phyloP scores from a whole-genome alignment of 2,113 vertebrate species.

The Mesoclemmys tuberculata region DNA sequence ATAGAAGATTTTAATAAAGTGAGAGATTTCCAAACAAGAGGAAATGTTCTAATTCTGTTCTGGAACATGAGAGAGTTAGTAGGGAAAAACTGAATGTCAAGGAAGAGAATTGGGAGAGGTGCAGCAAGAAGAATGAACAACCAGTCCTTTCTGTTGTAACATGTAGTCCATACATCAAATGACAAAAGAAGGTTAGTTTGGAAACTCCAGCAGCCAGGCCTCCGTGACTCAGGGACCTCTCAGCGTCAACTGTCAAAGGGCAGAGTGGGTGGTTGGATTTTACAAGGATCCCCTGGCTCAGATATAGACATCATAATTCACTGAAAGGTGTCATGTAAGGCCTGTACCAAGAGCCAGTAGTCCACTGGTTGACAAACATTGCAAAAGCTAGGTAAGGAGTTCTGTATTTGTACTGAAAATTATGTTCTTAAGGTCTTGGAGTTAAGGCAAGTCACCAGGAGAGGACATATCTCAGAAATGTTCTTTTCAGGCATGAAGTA shows the following conservation, averaged over 20 bases:
- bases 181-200: neutral
- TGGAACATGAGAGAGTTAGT: neutral
- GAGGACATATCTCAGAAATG: neutral
- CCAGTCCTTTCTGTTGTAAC: neutral
- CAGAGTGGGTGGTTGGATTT: too few relatives aligned
- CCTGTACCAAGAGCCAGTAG: neutral
- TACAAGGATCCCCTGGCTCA: neutral
- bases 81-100: neutral
- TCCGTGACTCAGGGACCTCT: neutral
- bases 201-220: neutral
- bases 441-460: neutral
- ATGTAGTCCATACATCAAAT: neutral
- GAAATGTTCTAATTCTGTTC: neutral
- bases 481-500: neutral
- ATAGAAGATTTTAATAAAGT: neutral
- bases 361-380: neutral
- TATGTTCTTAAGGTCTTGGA: neutral
- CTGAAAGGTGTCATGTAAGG: neutral
- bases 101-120: neutral
- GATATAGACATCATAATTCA: neutral
- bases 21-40: neutral
- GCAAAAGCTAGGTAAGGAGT: neutral
- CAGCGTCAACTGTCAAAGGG: neutral
- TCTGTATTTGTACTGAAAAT: neutral
- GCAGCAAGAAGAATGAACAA: neutral